These are phyloP conservation scores for Istiophorus platypterus DNA, from an alignment of 2,113 vertebrate species.

Conservation along the genomic window DNA sequence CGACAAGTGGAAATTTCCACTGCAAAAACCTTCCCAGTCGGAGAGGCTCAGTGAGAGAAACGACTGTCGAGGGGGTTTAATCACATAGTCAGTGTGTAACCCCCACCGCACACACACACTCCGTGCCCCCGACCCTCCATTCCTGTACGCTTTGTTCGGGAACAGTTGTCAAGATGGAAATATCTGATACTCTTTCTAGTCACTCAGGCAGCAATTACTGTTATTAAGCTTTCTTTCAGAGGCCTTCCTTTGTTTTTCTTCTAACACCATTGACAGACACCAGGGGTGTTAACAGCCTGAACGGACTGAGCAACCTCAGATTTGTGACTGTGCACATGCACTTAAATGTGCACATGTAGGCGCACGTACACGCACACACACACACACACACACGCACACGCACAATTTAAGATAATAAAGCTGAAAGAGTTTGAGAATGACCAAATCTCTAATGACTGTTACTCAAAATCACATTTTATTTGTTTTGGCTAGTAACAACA, in stretches of 20 bases:
- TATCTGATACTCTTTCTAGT: constrained; percentile 78
- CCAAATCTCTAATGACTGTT: constrained; percentile 36
- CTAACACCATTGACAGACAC: constrained; percentile 61
- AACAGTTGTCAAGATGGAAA: constrained; percentile 80
- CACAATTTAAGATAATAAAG: constrained; percentile 13
- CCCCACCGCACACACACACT: constrained; percentile 34
- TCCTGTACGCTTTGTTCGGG: constrained; percentile 65
- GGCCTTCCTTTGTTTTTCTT: constrained; percentile 65
- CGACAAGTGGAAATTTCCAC: constrained; percentile 84
- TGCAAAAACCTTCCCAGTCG: constrained; percentile 58
- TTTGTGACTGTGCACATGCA: constrained; percentile 38
- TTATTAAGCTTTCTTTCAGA: constrained; percentile 74
- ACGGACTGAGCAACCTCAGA: constrained; percentile 14
- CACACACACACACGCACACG: constrained; percentile 13
- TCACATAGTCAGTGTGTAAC: constrained; percentile 46
- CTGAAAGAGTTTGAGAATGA: constrained; percentile 28
- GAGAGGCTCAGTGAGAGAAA: constrained; percentile 60
- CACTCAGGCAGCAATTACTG: constrained; percentile 71
- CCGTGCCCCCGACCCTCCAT: constrained; percentile 21
- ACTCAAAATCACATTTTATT: constrained; percentile 20
- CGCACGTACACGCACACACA: constrained; percentile 13
- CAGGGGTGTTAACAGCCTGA: constrained; percentile 50
- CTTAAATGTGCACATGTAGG: constrained; percentile 19
- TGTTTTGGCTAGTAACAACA: constrained; percentile 14
- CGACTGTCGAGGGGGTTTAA: constrained; percentile 60